These are phyloP conservation scores for Takifugu bimaculatus DNA, from an alignment of 2,113 vertebrate genomes.

Conservation along the genomic window DNA sequence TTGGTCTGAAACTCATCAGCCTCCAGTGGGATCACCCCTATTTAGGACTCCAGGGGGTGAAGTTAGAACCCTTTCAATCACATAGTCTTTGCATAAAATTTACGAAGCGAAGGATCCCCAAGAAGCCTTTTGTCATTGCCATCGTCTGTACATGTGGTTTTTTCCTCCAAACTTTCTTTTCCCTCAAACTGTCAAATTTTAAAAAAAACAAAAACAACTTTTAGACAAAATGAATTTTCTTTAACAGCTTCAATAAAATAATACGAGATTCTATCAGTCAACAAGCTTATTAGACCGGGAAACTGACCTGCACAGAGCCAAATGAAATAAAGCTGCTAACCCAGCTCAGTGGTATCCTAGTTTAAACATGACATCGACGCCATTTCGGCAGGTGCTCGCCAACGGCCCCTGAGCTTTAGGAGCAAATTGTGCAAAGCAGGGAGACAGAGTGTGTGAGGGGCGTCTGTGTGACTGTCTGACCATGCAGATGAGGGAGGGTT, in stretches of 20 bases:
- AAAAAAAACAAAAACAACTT: too few relatives aligned
- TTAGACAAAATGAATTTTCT: too few relatives aligned
- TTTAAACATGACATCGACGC: constrained; percentile 39
- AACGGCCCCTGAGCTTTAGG: constrained; percentile 24
- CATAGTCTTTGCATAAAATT: not conserved
- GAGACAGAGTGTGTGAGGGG: constrained; percentile 17
- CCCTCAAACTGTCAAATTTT: too few relatives aligned
- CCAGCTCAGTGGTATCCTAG: constrained; percentile 22
- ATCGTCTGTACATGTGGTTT: too few relatives aligned
- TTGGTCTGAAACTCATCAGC: not conserved
- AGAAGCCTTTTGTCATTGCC: not conserved
- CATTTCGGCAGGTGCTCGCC: constrained; percentile 10
- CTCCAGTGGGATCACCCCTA: not conserved
- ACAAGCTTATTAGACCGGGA: not conserved
- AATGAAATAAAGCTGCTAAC: constrained; percentile 36
- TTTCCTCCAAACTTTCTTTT: too few relatives aligned
- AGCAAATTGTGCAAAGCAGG: constrained; percentile 43
- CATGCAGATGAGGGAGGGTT: not conserved
- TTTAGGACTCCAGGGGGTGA: not conserved
- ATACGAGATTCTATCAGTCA: not conserved
- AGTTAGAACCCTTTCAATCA: not conserved
- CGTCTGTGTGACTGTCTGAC: not conserved
- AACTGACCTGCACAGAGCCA: not conserved
- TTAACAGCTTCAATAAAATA: too few relatives aligned
- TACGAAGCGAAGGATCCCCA: not conserved